phyloP scores from a whole-genome alignment of 2,113 vertebrate species.

The Protobothrops flavoviridis region DNA sequence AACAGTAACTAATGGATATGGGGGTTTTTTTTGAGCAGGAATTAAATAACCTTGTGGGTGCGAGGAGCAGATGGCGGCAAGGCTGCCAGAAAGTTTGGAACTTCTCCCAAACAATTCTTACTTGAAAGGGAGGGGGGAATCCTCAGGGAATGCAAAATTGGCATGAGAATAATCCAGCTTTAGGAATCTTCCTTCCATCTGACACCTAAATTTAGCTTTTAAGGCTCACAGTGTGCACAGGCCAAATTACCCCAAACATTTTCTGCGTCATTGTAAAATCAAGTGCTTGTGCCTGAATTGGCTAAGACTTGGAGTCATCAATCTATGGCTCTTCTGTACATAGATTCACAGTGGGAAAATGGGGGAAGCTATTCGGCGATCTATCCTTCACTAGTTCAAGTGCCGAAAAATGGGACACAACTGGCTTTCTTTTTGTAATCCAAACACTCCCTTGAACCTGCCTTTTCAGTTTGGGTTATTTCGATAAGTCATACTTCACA shows the following conservation, averaged over 20 bases:
- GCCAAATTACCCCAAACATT: not conserved
- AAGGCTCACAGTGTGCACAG: not conserved
- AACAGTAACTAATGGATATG: not conserved
- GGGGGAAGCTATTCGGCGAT: not conserved
- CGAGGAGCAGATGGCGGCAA: conserved; percentile 22
- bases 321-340: not conserved
- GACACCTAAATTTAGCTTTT: not conserved
- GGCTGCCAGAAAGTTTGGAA: conserved; percentile 12
- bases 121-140: not conserved
- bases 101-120: conserved; percentile 7
- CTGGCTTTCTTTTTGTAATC: not conserved
- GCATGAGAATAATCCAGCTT: not conserved
- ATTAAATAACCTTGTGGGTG: not conserved
- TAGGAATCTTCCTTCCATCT: not conserved
- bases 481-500: not conserved
- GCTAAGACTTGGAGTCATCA: not conserved
- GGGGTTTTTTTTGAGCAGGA: not conserved
- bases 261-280: not conserved
- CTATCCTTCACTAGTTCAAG: not conserved
- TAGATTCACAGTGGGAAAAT: not conserved
- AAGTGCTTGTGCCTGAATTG: not conserved
- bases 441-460: not conserved
- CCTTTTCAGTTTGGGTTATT: not conserved
- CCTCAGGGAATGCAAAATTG: not conserved
- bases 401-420: not conserved